Base-by-base conservation (phyloP, 2,888 invertebrate species). In the Tiliacea aurago region DNA sequence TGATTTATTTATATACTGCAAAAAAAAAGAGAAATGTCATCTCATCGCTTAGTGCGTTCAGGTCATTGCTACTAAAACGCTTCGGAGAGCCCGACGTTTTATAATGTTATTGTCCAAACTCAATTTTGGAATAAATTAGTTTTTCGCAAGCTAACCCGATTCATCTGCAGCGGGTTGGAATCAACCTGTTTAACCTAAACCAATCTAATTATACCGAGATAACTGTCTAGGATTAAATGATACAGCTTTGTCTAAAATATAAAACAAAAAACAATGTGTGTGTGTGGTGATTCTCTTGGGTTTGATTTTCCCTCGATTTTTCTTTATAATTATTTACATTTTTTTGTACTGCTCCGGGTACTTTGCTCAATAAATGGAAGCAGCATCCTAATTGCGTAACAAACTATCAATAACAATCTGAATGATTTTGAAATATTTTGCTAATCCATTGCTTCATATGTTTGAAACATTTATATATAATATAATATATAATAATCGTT, bases 41-140 rank as follows among this genome's bases (percentile, higher is more conserved):
- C 41, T 63, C 47, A 33, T 55, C n/a, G 41, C 58, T 9, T 41
- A 41, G 55, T 80, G 18, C 33, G 23, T 15, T 43, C 37, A 55
- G 81, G 56, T 55, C 78, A 63, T 63, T 69, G 70, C 51, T 68
- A 62, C 68, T 62, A 74, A 73, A 71, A 53, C 37, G 45, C n/a
- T 73, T 70, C 61, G 61, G 13, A 58, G 51, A 79, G 43, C 64
- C 45, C 80, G 53, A 63, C 70, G 28, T 71, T 84, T 75, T 56
- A 80, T 75, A 81, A 81, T 66, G 65, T 59, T 58, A 81, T 70
- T 65, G 76, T 63, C 28, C 11, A 71, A 76, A 76, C 65, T 77
- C 59, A 67, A 84, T 84, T 81, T 84, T 33, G 23, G 20, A 62
- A 67, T 62, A 81, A 83, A 83, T 81, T 81, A 69, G 81, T 84